These are phyloP conservation scores for Lepus townsendii DNA, from an alignment of 2,797 vertebrate species.

Conservation along the genomic window DNA sequence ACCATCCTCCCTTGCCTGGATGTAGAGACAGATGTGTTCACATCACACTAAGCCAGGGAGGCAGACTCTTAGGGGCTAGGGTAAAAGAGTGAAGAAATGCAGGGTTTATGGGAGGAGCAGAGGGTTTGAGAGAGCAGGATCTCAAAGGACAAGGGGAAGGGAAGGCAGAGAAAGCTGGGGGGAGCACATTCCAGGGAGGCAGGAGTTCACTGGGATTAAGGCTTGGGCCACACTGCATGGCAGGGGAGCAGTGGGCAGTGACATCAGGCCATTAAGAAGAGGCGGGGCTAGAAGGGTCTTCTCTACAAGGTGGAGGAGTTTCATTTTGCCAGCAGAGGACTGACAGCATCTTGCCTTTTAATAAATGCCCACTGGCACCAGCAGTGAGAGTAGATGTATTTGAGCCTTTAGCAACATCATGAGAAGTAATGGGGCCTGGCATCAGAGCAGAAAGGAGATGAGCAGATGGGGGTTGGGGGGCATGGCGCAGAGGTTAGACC, in stretches of 20 bases:
- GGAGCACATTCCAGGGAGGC: background rate
- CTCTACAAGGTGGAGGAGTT: background rate
- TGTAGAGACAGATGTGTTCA: background rate
- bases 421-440: background rate
- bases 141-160: background rate
- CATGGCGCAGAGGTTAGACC: too few species aligned
- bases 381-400: background rate
- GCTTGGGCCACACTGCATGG: background rate
- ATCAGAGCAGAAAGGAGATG: background rate
- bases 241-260: background rate
- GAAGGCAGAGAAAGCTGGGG: background rate
- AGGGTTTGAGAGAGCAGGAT: background rate
- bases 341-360: background rate
- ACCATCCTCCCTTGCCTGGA: background rate
- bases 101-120: background rate
- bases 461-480: too few species aligned
- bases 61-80: background rate
- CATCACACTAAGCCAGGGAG: background rate
- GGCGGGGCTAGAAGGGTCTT: background rate
- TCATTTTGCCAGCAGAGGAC: constrained; percentile 1
- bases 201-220: background rate
- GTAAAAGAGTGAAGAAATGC: background rate
- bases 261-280: background rate
- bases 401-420: background rate
- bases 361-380: background rate